Percentiles rank a stretch among this genome's conserved stretches.
These are phyloP conservation scores for Ellobius talpinus DNA, from an alignment of 2,113 vertebrate genomes.

Conservation along the genomic window DNA sequence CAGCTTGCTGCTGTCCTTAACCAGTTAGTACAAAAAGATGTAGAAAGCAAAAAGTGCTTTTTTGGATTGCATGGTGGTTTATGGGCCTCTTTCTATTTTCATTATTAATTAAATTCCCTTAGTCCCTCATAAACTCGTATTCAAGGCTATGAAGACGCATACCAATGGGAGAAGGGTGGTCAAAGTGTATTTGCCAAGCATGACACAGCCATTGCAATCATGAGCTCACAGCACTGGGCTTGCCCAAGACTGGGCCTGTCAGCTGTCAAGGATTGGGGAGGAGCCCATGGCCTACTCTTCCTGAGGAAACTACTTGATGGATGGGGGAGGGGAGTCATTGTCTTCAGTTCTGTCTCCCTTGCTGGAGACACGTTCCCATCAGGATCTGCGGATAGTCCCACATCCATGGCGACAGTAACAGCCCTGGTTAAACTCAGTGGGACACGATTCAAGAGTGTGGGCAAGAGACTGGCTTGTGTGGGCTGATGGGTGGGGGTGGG, in stretches of 20 bases:
- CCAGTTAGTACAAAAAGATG: not conserved
- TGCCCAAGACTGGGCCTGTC: not conserved
- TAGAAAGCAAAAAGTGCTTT: not conserved
- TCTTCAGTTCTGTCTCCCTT: not conserved
- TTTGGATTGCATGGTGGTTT: not conserved
- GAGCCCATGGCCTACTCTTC: not conserved
- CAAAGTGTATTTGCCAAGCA: not conserved
- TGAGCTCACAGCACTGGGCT: no score
- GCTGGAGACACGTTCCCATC: not conserved
- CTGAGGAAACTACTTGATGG: not conserved
- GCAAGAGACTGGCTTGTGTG: not conserved
- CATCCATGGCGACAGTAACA: no score
- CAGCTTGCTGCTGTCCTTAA: not conserved
- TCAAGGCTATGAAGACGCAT: not conserved
- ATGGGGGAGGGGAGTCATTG: not conserved
- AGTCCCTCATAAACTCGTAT: not conserved
- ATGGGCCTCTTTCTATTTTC: not conserved
- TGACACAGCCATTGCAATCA: not conserved
- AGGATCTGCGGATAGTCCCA: not conserved
- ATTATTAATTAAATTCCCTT: conserved; percentile 6
- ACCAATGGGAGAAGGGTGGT: not conserved
- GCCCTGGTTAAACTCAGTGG: not conserved
- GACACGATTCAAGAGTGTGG: not conserved
- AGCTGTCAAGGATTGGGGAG: not conserved
- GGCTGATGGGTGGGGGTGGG: not conserved